Percentiles rank a stretch among this genome's conserved stretches.
Conservation (phyloP, 2,113 vertebrate genomes). For the Meles meles region DNA sequence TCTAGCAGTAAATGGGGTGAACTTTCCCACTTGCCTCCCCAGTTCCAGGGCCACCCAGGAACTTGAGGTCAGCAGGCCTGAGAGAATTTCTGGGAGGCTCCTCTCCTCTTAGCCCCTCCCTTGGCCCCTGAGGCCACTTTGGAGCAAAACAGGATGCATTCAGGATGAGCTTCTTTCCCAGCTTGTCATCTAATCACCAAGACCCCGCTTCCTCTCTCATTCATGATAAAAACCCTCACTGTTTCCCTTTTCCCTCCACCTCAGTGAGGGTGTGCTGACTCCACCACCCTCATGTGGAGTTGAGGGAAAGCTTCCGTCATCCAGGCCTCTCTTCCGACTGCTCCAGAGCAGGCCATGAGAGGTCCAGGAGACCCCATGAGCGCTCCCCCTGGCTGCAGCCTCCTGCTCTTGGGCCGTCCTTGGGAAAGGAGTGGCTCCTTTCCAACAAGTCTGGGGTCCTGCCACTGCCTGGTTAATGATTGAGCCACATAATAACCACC, state of each 20-base stretch:
- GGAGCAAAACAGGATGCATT: constrained; percentile 74
- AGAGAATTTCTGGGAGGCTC: constrained; percentile 53
- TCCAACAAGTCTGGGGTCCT: constrained; percentile 61
- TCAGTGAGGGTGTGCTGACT: constrained; percentile 66
- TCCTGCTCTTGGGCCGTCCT: constrained; percentile 63
- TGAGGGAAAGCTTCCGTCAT: constrained; percentile 5
- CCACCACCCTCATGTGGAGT: constrained; percentile 4
- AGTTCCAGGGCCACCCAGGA: constrained; percentile 39
- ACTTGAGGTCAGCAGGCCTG: constrained; percentile 10
- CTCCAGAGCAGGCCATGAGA: neutral
- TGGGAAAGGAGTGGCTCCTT: constrained; percentile 59
- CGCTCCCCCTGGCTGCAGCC: neutral
- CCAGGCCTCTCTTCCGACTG: neutral
- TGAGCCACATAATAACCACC: constrained; percentile 68
- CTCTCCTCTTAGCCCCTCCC: neutral
- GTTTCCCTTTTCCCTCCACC: constrained; percentile 55
- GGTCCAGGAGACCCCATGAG: neutral
- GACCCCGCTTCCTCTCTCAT: constrained; percentile 72
- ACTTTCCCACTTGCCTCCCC: neutral
- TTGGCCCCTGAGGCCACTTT: constrained; percentile 41
- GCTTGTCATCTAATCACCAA: constrained; percentile 68
- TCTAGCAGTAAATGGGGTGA: neutral
- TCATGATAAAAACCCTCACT: constrained; percentile 66
- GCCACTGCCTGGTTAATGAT: constrained; percentile 70
- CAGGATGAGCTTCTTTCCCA: constrained; percentile 67